Evolutionary conservation across 2,888 invertebrate genomes (phyloP).

Genomic region (Acholoe squamosa): DNA sequence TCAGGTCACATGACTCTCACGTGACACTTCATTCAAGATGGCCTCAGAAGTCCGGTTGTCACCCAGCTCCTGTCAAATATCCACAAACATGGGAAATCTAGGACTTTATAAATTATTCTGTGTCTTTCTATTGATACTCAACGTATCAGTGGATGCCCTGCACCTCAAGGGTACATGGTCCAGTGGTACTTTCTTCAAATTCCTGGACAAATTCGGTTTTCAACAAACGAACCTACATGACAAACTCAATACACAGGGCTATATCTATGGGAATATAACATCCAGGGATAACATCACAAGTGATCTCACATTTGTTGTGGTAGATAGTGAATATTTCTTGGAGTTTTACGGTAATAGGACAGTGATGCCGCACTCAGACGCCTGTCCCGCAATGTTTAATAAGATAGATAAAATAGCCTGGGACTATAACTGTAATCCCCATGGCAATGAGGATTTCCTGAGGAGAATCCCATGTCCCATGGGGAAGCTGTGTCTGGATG

Average conservation of each 20-base stretch:
- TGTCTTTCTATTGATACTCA: background rate
- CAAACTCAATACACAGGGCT: constrained; percentile 93
- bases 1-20: constrained; percentile 64
- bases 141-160: constrained; percentile 66
- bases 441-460: constrained; percentile 90
- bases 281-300: constrained; percentile 83
- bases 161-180: constrained; percentile 82
- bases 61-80: constrained; percentile 13
- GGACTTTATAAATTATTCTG: constrained; percentile 2
- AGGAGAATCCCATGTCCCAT: constrained; percentile 93
- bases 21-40: constrained; percentile 61
- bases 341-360: constrained; percentile 93
- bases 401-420: constrained; percentile 92
- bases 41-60: constrained; percentile 47
- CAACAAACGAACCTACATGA: constrained; percentile 96
- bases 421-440: constrained; percentile 91
- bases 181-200: constrained; percentile 87
- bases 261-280: constrained; percentile 97
- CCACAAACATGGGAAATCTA: background rate
- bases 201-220: constrained; percentile 97
- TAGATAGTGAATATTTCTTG: constrained; percentile 93
- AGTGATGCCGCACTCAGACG: constrained; percentile 83
- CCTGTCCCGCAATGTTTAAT: constrained; percentile 94
- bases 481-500: constrained; percentile 91
- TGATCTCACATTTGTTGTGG: constrained; percentile 92